Base-by-base conservation (phyloP, 1,140 invertebrate species). In the Delia radicum region DNA sequence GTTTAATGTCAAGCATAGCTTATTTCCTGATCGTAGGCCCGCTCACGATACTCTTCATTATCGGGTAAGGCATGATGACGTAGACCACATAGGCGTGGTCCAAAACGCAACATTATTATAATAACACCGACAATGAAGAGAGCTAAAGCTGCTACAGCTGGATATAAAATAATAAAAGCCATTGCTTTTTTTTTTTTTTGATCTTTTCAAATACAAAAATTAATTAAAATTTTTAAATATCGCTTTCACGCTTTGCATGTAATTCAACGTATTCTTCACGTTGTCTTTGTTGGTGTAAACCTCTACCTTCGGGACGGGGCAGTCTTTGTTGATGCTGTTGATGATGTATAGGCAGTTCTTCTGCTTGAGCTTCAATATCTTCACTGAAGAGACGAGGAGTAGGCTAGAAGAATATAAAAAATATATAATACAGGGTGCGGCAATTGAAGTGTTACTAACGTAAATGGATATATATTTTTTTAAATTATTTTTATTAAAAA, bases 41-140 rank as follows among this genome's bases (percentile, higher is more conserved):
- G 89, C 79, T 89, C 89, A 27, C 87, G 88, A 89, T 91, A 90
- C 27, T 92, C 89, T 67, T 85, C 80, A 27, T 90, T 88, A 15
- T 89, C 88, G 0, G 90, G 89, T 2, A 92, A 84, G 5, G 93
- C 87, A 24, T 88, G 87, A 80, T 94, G 92, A 12, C 93, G 89
- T 1, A 92, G 85, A 55, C 90, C 91, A 80, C 93, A 93, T 75
- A 92, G 86, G 67, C 87, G 87, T 8, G 91, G 88, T 0, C 94
- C 94, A 85, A 88, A 93, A 76, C 91, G 90, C n/a, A 95, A 81
- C 75, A 95, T 87, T 4, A 92, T 78, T 76, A 95, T 91, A 74
- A 95, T 94, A 4, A 94, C 89, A 37, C 90, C 89, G 15, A 94
- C 87, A 13, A 94, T 89, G 79, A 95, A 91, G 13, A 95, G 80